Evolutionary conservation across 2,113 vertebrate genomes (phyloP), one percentile per base, ranked within the genome.

Genomic region (Garra rufa): DNA sequence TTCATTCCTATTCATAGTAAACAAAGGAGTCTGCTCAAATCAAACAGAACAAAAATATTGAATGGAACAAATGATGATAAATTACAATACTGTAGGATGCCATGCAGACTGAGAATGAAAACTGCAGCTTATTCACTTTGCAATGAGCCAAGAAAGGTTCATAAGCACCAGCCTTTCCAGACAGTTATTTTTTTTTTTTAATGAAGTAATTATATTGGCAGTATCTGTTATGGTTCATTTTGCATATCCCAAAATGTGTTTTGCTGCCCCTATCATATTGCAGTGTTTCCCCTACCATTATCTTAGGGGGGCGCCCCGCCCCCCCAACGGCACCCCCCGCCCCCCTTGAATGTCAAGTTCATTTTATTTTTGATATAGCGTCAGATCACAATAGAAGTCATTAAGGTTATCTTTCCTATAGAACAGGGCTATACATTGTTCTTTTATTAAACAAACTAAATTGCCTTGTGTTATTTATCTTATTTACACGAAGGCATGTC

Each of bases 1-100:
- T 74, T 74, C 71, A 74, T 74, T 74, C 24, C 43, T 13, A 74
- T 43, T 24, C 44, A 28, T 28, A 24, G 41, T 44, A 73, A 73
- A 44, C 69, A 13, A 73, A 73, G 11, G 69, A 44, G 10, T 26
- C 67, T 71, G 21, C 43, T 24, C 41, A 74, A 48, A 74, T 74
- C 71, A 74, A 46, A 74, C 17, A 74, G 21, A 48, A 74, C 41
- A 9, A 28, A 48, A 48, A 74, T 74, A 48, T 28, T 43, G 71
- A 74, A 28, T 48, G 44, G 14, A 74, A 48, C 43, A 74, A 48
- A 48, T 74, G 1, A 48, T 74, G 71, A 74, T 28, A 44, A 48
- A 74, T 48, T 74, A 46, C 24, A 74, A 48, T 26, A 74, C 13
- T 74, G 3, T 26, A 48, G 6, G 11, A 44, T 48, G n/a, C 14